A percentile compares a stretch with the other conserved stretches of the same genome.
phyloP scores from a whole-genome alignment of 2,113 vertebrate species.

The Cavia aperea region DNA sequence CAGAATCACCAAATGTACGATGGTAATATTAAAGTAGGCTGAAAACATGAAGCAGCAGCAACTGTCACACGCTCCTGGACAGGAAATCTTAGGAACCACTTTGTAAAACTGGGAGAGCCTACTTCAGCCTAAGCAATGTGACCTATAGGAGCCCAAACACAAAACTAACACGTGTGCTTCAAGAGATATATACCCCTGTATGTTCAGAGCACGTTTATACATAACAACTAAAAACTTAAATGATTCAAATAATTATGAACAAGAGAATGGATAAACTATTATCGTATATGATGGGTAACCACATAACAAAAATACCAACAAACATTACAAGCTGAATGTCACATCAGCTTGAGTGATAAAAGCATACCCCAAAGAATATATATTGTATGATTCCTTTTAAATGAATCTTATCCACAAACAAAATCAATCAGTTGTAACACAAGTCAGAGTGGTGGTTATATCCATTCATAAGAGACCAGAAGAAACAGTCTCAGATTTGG shows the following conservation, averaged over 20 bases:
- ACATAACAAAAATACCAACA: neutral
- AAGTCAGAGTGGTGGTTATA: neutral
- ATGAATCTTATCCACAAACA: neutral
- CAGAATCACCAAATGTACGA: neutral
- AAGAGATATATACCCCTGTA: neutral
- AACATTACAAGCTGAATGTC: neutral
- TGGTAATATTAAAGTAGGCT: neutral
- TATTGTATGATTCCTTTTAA: neutral
- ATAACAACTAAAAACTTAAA: neutral
- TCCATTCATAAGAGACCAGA: neutral
- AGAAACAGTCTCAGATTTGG: neutral
- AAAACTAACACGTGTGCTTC: neutral
- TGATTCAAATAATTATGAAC: neutral
- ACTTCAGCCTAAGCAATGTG: neutral
- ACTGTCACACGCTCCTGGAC: neutral
- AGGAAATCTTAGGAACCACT: neutral
- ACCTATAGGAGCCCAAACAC: neutral
- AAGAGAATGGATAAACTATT: neutral
- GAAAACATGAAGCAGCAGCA: neutral
- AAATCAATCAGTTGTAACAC: neutral
- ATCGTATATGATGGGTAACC: neutral
- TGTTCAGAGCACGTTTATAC: neutral
- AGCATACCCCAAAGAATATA: neutral
- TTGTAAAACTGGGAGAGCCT: neutral
- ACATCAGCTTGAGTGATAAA: neutral